Evolutionary conservation across 2,113 vertebrate species (phyloP), one percentile per base, ranked within the genome.

Genomic region (Pomatorhinus ruficollis): DNA sequence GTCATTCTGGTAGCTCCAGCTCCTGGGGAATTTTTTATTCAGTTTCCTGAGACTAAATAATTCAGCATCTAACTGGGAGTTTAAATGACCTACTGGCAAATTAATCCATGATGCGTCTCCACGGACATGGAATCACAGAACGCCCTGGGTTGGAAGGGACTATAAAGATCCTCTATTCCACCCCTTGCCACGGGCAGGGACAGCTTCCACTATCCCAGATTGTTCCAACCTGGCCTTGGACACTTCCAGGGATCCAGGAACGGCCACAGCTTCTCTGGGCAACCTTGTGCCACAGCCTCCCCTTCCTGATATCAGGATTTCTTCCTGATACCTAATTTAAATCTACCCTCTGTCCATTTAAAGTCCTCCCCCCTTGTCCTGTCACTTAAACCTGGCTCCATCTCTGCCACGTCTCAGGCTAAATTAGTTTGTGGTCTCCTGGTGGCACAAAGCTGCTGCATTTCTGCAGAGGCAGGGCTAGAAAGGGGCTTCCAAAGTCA

Each of bases 41-140:
- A 4, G 21, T 40, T 57, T 49, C 47, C 40, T 53, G 39, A 61
- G 50, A 53, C n/a, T 49, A 37, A 76, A 80, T 66, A 83, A 54
- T 85, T 47, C 45, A 9, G 37, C 31, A 28, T 37, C 63, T 50
- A 42, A 71, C 44, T 44, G 5, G 45, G 33, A 77, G 10, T 57
- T 93, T 89, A 84, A 91, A 65, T 49, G 27, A 45, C 39, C 42
- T 54, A 8, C 30, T 5, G 1, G 16, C 21, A 90, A 83, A 83
- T 86, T 72, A 87, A 82, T 54, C 42, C 10, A 12, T 61, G 31
- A 20, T 31, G 23, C 30, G 66, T 20, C 25, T 78, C 40, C 13
- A 10, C 0, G 2, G 40, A 35, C 17, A 35, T 4, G n/a, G 69
- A 75, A 30, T 74, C 23, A 68, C 0, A 1, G 47, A 45, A 35